phyloP scores from a whole-genome alignment of 2,797 vertebrate species.

The Jordanella pulchra region DNA sequence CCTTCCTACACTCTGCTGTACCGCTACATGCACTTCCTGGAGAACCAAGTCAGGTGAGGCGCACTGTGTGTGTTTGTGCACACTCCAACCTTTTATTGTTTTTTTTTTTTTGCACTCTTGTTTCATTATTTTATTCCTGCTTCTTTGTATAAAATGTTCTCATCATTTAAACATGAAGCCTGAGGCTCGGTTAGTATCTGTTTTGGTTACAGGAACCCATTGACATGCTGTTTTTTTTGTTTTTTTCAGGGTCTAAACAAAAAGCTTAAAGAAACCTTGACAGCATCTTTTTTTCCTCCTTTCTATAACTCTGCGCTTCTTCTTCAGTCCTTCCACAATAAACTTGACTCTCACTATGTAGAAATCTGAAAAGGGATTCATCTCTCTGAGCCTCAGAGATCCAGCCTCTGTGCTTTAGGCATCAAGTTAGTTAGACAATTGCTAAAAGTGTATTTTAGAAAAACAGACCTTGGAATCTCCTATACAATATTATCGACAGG shows the following conservation, averaged over 20 bases:
- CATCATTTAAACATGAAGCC: slow-evolving; percentile 71
- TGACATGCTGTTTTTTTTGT: slow-evolving; percentile 42
- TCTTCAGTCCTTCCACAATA: slow-evolving; percentile 19
- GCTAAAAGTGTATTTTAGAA: not conserved
- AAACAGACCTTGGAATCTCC: not conserved
- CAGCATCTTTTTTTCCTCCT: slow-evolving; percentile 37
- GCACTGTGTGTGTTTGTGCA: not conserved
- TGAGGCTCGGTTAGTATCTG: slow-evolving; percentile 40
- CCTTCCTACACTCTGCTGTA: slow-evolving; percentile 97
- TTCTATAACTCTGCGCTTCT: slow-evolving; percentile 26
- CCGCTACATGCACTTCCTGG: slow-evolving; percentile 98
- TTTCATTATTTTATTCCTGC: slow-evolving; percentile 19
- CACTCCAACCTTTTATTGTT: not conserved
- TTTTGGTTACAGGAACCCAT: slow-evolving; percentile 40
- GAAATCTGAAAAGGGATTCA: slow-evolving; percentile 23
- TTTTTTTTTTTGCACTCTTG: too few relatives aligned
- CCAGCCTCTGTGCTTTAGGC: not conserved
- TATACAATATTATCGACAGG: not conserved
- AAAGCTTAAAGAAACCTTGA: slow-evolving; percentile 29
- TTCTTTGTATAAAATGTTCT: slow-evolving; percentile 54
- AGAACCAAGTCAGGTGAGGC: slow-evolving; percentile 96
- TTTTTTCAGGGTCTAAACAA: slow-evolving; percentile 37
- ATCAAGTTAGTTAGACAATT: not conserved
- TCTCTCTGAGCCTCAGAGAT: slow-evolving; percentile 2
- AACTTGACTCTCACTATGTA: slow-evolving; percentile 17